These are phyloP conservation scores for Priocnemis perturbator DNA, from an alignment of 2,888 invertebrate genomes.

Conservation along the genomic window DNA sequence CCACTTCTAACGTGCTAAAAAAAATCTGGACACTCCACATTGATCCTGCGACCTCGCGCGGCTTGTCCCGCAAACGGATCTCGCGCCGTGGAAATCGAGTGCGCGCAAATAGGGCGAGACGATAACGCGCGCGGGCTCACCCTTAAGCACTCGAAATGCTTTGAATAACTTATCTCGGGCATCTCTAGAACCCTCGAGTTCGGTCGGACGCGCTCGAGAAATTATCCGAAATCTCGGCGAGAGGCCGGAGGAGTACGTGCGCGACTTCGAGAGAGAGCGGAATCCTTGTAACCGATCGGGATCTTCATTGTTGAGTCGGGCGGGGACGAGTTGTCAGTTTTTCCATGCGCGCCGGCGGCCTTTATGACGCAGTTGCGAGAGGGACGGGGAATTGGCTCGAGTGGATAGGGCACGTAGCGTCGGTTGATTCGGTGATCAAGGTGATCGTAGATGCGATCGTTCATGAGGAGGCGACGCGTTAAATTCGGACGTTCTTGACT, in stretches of 20 bases:
- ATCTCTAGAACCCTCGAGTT: slow-evolving; percentile 72
- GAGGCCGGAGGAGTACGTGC: slow-evolving; percentile 7
- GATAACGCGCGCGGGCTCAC: slow-evolving; percentile 54
- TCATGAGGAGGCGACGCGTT: not conserved
- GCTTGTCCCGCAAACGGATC: too few species aligned
- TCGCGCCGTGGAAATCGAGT: too few species aligned
- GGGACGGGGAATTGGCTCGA: slow-evolving; percentile 43
- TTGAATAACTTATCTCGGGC: slow-evolving; percentile 72
- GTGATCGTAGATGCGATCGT: slow-evolving; percentile 6
- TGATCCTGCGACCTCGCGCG: too few species aligned
- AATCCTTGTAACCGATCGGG: slow-evolving; percentile 70
- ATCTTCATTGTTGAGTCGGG: slow-evolving; percentile 57
- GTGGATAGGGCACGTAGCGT: slow-evolving; percentile 26
- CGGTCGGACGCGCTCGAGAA: slow-evolving; percentile 71
- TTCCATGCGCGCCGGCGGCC: slow-evolving; percentile 24
- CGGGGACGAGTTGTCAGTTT: slow-evolving; percentile 16
- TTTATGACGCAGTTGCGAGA: slow-evolving; percentile 24
- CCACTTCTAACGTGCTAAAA: too few species aligned
- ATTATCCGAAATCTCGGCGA: slow-evolving; percentile 71
- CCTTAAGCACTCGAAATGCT: slow-evolving; percentile 70
- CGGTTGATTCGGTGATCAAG: too few species aligned
- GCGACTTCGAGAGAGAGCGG: slow-evolving; percentile 47
- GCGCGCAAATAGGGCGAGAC: slow-evolving; percentile 25
- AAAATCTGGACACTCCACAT: too few species aligned
- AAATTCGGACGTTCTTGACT: not conserved